Base-by-base conservation (phyloP, 2,113 vertebrate genomes). In the Spea bombifrons region DNA sequence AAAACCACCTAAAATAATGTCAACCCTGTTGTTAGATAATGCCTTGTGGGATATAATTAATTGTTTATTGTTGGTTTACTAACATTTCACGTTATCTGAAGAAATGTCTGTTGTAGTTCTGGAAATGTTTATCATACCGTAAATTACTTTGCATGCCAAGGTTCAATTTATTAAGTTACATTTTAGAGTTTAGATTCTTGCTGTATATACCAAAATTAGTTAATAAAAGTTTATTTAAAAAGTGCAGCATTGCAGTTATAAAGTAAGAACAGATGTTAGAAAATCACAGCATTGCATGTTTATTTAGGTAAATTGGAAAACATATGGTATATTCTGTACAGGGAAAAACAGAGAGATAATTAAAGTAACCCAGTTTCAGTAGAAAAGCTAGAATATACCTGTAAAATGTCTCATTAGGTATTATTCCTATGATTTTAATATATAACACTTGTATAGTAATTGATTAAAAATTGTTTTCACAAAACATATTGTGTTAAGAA, bases 291-390 rank as follows among this genome's bases (percentile, higher is more conserved):
- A 66, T 71, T 80, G 78, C 78, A 80, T 73, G 78, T 80, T 80
- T 80, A 74, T 80, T 80, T 74, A 74, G 64, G 78, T 80, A 80
- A 80, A 80, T 80, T 80, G 78, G 78, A 80, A 80, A 80, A 67
- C 78, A 80, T 80, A 80, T 80, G 78, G 78, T 61, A 74, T 80
- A 67, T 74, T 67, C 78, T 68, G 52, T 17, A 49, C 71, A 74
- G 77, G 59, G 72, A 80, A 69, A 80, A 80, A 13, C n/a, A 46
- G 53, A n/a, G 57, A 68, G 78, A 80, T 80, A 80, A 80, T 80
- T 80, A 80, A 80, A 80, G 78, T 80, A 80, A 80, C 78, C 78
- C 74, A 80, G 71, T 74, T 80, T 80, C 74, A 74, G 71, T 68
- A 45, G 78, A 68, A 59, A 67, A 45, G 15, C 68, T 30, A 46